Evolutionary conservation across 2,888 invertebrate genomes (phyloP).

Genomic region (Fragum sueziense): DNA sequence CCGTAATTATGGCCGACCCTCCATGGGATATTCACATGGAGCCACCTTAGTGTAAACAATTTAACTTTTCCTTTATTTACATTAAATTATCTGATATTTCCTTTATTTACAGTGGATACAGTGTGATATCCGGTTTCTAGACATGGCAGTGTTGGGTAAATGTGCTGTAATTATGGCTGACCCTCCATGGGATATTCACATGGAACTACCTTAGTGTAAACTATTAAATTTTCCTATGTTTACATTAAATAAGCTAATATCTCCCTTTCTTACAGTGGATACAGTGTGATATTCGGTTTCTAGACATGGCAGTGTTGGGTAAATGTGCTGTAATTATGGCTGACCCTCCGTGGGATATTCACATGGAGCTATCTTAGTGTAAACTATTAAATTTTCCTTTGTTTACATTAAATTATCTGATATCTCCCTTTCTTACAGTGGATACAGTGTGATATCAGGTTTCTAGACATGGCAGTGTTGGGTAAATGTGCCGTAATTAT

Average conservation of each 20-base stretch:
- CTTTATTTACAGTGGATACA: constrained; percentile 99
- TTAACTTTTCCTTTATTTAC: too few species aligned
- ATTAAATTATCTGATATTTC: too few species aligned
- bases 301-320: constrained; percentile 95
- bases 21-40: constrained; percentile 99
- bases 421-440: constrained; percentile 89
- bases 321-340: constrained; percentile 99
- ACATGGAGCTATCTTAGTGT: constrained; percentile 99
- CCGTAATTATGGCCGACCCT: constrained; percentile 95
- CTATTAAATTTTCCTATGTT: too few species aligned
- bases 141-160: constrained; percentile 96
- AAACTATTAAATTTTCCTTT: too few species aligned
- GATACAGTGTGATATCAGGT: constrained; percentile 98
- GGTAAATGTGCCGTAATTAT: constrained; percentile 99
- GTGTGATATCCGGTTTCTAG: constrained; percentile 95
- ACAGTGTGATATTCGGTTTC: constrained; percentile 95
- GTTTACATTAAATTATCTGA: too few species aligned
- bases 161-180: constrained; percentile 98
- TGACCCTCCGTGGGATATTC: constrained; percentile 96
- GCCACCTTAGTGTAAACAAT: constrained; percentile 97
- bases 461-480: constrained; percentile 93
- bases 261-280: constrained; percentile 99
- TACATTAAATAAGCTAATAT: too few species aligned
- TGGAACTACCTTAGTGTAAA: constrained; percentile 99
- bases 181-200: constrained; percentile 98